Conservation (phyloP, 2,113 vertebrate species). For the Sinocyclocheilus rhinocerous region DNA sequence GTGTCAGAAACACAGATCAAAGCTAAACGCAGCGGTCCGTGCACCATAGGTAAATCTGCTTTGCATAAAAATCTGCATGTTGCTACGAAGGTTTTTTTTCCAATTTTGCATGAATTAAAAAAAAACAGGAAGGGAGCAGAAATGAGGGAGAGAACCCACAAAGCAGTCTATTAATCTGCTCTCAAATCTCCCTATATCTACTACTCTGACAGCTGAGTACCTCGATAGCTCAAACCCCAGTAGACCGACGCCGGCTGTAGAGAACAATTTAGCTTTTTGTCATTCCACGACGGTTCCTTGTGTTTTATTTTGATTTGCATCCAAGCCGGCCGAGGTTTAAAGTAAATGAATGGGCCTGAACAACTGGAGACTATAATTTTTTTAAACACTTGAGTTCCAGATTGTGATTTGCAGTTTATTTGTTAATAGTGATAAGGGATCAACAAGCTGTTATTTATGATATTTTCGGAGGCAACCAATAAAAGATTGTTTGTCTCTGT, state of each 20-base stretch:
- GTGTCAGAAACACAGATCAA: constrained; percentile 94
- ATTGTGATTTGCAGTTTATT: constrained; percentile 56
- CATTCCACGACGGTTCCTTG: constrained; percentile 25
- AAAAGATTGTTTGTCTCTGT: neutral
- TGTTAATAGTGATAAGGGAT: constrained; percentile 57
- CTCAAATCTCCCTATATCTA: constrained; percentile 53
- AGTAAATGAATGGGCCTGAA: constrained; percentile 8
- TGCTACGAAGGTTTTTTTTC: constrained; percentile 83
- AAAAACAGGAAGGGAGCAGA: constrained; percentile 55
- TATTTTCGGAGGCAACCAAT: constrained; percentile 13
- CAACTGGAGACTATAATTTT: constrained; percentile 7
- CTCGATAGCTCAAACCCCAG: constrained; percentile 31
- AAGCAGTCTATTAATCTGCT: constrained; percentile 38
- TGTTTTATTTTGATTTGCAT: constrained; percentile 49
- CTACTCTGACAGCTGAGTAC: constrained; percentile 41
- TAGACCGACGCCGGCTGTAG: constrained; percentile 50
- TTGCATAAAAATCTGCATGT: constrained; percentile 93
- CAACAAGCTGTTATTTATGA: constrained; percentile 56
- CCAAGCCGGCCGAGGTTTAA: constrained; percentile 29
- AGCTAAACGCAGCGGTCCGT: constrained; percentile 80
- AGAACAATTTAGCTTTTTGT: constrained; percentile 50
- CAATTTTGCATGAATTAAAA: constrained; percentile 84
- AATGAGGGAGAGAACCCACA: constrained; percentile 50
- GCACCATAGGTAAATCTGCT: constrained; percentile 89
- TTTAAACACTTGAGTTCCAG: constrained; percentile 52